Evolutionary conservation across 2,797 vertebrate species (phyloP).

Genomic region (Lycodopsis pacificus): DNA sequence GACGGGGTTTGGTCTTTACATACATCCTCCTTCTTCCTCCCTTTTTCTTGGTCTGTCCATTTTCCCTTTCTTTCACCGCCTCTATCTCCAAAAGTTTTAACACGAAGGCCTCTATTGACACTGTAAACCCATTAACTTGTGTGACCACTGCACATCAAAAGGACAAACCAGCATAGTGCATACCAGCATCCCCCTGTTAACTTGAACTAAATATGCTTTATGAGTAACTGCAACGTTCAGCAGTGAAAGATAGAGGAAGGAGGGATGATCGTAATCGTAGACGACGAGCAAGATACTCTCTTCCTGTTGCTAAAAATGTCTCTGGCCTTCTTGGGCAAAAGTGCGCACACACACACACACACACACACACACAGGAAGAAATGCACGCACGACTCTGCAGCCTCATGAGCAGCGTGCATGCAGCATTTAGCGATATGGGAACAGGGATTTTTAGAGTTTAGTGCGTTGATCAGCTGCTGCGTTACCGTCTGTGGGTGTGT

Average conservation of each 20-base stretch:
- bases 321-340: slow-evolving; percentile 19
- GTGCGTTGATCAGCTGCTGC: background rate
- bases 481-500: background rate
- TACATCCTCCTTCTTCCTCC: background rate
- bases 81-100: background rate
- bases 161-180: background rate
- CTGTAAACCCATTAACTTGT: slow-evolving; percentile 24
- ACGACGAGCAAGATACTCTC: slow-evolving; percentile 37
- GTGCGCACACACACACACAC: background rate
- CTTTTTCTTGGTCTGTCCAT: background rate
- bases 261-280: slow-evolving; percentile 38
- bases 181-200: background rate
- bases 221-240: background rate
- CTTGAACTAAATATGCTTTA: background rate
- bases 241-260: slow-evolving; percentile 25
- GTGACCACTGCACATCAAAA: slow-evolving; percentile 4
- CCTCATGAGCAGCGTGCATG: background rate
- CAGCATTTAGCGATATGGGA: background rate
- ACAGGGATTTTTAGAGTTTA: background rate
- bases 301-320: slow-evolving; percentile 70
- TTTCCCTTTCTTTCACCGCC: background rate
- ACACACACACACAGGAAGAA: too few species aligned
- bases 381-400: background rate
- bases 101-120: slow-evolving; percentile 5
- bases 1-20: background rate